Conservation (phyloP, 2,797 vertebrate species). For the Hoplostethus atlanticus region DNA sequence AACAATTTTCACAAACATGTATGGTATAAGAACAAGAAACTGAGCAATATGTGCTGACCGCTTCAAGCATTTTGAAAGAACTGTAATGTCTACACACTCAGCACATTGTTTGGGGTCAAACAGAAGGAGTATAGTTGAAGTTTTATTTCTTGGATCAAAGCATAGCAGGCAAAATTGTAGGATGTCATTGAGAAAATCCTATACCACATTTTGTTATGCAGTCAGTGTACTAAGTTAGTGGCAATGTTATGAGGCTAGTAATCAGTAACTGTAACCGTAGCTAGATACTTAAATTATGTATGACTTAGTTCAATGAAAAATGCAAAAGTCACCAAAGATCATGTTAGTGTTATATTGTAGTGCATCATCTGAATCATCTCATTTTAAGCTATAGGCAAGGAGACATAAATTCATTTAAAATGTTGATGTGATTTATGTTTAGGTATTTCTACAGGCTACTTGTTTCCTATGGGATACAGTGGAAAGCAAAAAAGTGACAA, state of each 20-base stretch:
- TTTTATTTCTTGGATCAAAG: not conserved
- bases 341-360: not conserved
- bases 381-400: not conserved
- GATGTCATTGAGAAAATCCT: not conserved
- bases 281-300: conserved; percentile 66
- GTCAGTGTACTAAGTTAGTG: conserved; percentile 14
- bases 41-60: not conserved
- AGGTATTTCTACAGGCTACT: too few relatives aligned
- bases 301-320: conserved; percentile 60
- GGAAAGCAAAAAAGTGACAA: not conserved
- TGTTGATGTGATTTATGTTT: not conserved
- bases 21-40: too few relatives aligned
- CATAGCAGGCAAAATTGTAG: not conserved
- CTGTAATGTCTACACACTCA: too few relatives aligned
- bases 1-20: not conserved
- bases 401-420: not conserved
- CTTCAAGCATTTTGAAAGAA: not conserved
- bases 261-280: conserved; percentile 40
- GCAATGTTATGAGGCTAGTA: conserved; percentile 11
- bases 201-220: conserved; percentile 19
- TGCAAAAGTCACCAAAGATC: conserved; percentile 44
- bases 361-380: not conserved
- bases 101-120: too few relatives aligned
- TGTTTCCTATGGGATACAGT: not conserved
- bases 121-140: conserved; percentile 3